phyloP scores from a whole-genome alignment of 2,888 invertebrate species.

The Ectobius pallidus region DNA sequence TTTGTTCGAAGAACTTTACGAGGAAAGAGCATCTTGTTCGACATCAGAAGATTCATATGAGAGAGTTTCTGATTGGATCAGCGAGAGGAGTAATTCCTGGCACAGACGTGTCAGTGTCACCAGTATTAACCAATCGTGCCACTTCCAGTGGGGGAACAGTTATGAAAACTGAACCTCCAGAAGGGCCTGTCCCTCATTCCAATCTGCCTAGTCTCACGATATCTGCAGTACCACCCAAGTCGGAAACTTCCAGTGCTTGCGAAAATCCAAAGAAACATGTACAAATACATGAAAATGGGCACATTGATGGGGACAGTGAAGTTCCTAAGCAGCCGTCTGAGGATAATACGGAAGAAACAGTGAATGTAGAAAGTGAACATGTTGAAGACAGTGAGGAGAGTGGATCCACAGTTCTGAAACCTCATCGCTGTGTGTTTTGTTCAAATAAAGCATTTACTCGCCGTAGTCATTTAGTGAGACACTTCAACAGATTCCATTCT shows the following conservation, averaged over 20 bases:
- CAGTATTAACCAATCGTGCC: slow-evolving; percentile 14
- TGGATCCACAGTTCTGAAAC: slow-evolving; percentile 7
- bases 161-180: slow-evolving; percentile 22
- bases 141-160: slow-evolving; percentile 13
- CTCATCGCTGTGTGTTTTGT: slow-evolving; percentile 33
- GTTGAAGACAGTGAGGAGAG: background rate
- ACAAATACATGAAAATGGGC: background rate
- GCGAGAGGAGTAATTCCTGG: slow-evolving; percentile 20
- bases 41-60: slow-evolving; percentile 43
- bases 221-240: background rate
- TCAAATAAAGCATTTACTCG: slow-evolving; percentile 45
- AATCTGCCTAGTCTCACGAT: slow-evolving; percentile 18
- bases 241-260: background rate
- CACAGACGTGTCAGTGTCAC: slow-evolving; percentile 22
- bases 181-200: slow-evolving; percentile 20
- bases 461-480: slow-evolving; percentile 45
- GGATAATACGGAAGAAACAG: background rate
- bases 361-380: background rate
- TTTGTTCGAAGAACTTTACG: slow-evolving; percentile 47
- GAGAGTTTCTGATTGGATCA: slow-evolving; percentile 34
- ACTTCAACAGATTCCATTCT: slow-evolving; percentile 46
- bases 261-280: background rate
- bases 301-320: background rate
- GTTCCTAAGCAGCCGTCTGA: background rate
- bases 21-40: slow-evolving; percentile 47